Evolutionary conservation across 64 coral and sea anemone genomes (phyloP).

Genomic region (Dendrophyllia cribrosa): DNA sequence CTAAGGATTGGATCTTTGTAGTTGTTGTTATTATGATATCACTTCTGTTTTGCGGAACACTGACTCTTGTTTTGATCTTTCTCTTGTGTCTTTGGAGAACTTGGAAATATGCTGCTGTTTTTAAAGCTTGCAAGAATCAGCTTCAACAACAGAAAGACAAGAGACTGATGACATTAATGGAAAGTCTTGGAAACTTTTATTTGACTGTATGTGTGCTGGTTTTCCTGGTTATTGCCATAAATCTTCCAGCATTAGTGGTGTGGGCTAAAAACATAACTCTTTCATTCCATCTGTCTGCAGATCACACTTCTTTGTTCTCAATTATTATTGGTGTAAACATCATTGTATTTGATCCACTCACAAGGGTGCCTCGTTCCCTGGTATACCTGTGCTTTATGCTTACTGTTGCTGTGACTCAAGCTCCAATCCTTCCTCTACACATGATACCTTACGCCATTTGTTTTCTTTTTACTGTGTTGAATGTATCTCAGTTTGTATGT

Average conservation of each 20-base stretch:
- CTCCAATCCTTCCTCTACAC: conserved; percentile 71
- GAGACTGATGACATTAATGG: conserved; percentile 38
- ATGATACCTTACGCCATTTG: conserved; percentile 75
- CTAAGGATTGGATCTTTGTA: conserved; percentile 57
- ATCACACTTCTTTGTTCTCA: conserved; percentile 79
- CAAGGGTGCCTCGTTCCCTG: conserved; percentile 68
- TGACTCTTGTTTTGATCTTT: conserved; percentile 46
- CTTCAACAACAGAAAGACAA: conserved; percentile 11
- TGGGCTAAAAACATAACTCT: conserved; percentile 72
- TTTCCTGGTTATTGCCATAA: conserved; percentile 54
- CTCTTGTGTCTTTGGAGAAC: conserved; percentile 33
- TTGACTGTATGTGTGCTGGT: conserved; percentile 75
- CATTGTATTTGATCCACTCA: conserved; percentile 69
- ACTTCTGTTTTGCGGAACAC: conserved; percentile 49
- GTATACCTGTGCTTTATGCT: conserved; percentile 81
- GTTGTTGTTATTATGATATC: conserved; percentile 21
- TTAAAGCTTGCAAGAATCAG: conserved; percentile 39
- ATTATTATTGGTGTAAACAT: conserved; percentile 80
- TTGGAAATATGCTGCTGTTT: conserved; percentile 31
- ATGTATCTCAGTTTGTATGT: conserved; percentile 17
- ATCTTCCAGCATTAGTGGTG: conserved; percentile 69
- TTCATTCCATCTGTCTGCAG: conserved; percentile 47
- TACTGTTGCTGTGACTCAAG: conserved; percentile 75
- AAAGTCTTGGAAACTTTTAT: conserved; percentile 78
- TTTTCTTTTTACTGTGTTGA: conserved; percentile 54